Conservation (phyloP, 2,888 invertebrate species). For the Dorcus parallelipipedus region DNA sequence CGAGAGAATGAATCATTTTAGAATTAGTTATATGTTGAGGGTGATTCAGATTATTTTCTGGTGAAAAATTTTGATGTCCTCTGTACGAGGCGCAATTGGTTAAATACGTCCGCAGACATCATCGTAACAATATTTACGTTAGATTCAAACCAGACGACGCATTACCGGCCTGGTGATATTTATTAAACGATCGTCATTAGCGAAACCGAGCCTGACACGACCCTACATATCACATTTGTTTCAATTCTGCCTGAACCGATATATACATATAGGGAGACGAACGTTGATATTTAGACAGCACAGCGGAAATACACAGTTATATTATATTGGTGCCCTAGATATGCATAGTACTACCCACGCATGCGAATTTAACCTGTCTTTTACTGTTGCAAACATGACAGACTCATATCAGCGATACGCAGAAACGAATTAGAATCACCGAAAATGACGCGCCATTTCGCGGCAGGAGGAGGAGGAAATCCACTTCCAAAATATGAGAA, state of each 20-base stretch:
- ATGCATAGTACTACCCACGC: slow-evolving; percentile 25
- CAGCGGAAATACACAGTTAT: slow-evolving; percentile 42
- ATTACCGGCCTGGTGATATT: background rate
- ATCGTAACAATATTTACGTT: background rate
- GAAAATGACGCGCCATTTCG: too few species aligned
- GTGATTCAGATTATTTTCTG: too few species aligned
- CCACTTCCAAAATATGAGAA: too few species aligned
- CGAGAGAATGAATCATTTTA: too few species aligned
- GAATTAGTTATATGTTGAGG: too few species aligned
- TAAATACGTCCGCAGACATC: background rate
- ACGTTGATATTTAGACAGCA: slow-evolving; percentile 20
- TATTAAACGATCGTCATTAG: background rate
- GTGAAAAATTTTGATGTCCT: background rate
- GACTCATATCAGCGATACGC: too few species aligned
- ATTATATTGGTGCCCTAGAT: slow-evolving; percentile 40
- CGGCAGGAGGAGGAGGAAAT: too few species aligned
- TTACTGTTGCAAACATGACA: background rate
- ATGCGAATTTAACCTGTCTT: background rate
- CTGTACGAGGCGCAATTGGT: background rate
- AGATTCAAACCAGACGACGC: background rate
- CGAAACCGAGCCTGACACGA: slow-evolving; percentile 8
- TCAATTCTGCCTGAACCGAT: slow-evolving; percentile 31
- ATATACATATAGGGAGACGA: slow-evolving; percentile 19
- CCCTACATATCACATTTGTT: slow-evolving; percentile 34
- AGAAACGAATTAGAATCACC: too few species aligned